Evolutionary conservation across 1,140 invertebrate species (phyloP), one percentile per base, ranked within the genome.

Genomic region (Oryzaephilus surinamensis): DNA sequence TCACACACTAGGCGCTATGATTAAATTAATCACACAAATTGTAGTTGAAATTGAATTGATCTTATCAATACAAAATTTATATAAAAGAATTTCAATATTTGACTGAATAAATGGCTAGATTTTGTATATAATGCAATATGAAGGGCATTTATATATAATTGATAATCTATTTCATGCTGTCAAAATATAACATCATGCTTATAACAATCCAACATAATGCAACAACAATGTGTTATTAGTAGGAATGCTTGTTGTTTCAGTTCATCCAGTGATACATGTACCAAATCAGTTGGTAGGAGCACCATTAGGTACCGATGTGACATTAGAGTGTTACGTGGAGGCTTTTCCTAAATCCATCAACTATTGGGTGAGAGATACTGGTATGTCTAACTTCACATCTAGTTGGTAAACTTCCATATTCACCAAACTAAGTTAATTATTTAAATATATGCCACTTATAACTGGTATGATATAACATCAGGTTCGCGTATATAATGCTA

Each of bases 271-370:
- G 46, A 87, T 91, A 56, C 80, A 84, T 65, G 84, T 90, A 33
- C 85, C 84, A 20, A 90, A 87, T 71, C 85, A 91, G 70, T 68
- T 91, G 55, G 79, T 91, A 18, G 84, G 85, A 6, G 86, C 85
- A 28, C 85, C 85, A n/a, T 63, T 87, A 32, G 80, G 81, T 29
- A 87, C 83, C 42, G 81, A 90, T 61, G 84, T 94, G 37, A 80
- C 79, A 8, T 68, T 94, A 33, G 88, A 92, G 64, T 95, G 90
- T 63, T 75, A 80, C 55, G 84, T 92, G 15, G 88, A 92, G 59
- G 86, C 89, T 6, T 90, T 77, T 36, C 90, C 89, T 5, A 84
- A 80, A 62, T 83, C 84, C 41, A 84, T 90, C 65, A 89, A 86
- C 68, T 88, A 84, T 61, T 93, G 88, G 89, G 73, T 79, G 50